Base-by-base conservation (phyloP, 2,888 invertebrate species). In the Belgica antarctica region DNA sequence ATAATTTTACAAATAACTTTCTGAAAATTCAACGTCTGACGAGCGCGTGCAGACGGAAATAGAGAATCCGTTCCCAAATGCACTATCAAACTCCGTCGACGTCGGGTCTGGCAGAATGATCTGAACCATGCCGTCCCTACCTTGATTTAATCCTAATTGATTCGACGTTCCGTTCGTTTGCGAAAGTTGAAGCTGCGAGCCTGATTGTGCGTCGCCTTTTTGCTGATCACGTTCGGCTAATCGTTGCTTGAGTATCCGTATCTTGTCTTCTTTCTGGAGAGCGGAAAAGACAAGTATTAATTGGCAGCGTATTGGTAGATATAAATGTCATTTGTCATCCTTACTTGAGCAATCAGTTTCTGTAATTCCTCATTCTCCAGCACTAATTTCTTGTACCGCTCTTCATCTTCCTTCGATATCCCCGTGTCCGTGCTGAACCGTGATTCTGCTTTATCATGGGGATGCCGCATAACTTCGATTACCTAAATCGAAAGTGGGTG, bases 291-390 rank as follows among this genome's bases (percentile, higher is more conserved):
- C 52, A n/a, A 22, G 22, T 22, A 52, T 52, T 52, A 52, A 52
- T 52, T 52, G 5, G 52, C 17, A 52, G 19, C 22, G n/a, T 17
- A 25, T 69, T 25, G 34, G n/a, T 62, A 25, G 27, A 59, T 68
- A 28, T 5, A 41, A 52, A 52, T 25, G 74, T 28, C 27, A 66
- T 52, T 52, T 66, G 31, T 52, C 31, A 46, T 25, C 12, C 77
- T 78, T 80, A 96, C 96, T 87, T 92, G 92, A 74, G 92, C 87
- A 78, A 99, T 96, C 75, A 96, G 89, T 82, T 91, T 90, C 82
- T 96, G 95, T 73, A 99, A 84, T 77, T 97, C 95, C 77, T 96
- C 96, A 80, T 99, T 99, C 82, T 99, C 98, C 72, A 87, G 87
- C 71, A 95, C 85, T 71, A 99, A 83, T 77, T 94, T 94, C 76